Evolutionary conservation across 2,113 vertebrate genomes (phyloP), one percentile per base, ranked within the genome.

Genomic region (Coryphaenoides rupestris): DNA sequence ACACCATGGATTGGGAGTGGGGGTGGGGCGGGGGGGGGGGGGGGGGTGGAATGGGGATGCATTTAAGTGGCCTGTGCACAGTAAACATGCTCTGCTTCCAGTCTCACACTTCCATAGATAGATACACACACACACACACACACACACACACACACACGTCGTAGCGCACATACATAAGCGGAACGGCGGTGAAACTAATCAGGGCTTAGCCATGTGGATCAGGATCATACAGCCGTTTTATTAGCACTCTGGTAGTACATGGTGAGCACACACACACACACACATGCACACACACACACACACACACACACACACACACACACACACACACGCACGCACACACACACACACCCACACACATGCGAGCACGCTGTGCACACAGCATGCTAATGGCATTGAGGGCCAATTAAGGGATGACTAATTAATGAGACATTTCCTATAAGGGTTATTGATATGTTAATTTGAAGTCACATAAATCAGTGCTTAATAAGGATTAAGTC

Each of bases 381-480:
- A 54, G 21, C 1, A 19, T n/a, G 19, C 64, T 84, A 83, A 82
- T 79, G 74, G 66, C 58, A 83, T 85, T 84, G 73, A 85, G 68
- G 72, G 74, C 76, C 83, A 89, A 87, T 89, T 86, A 87, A 79
- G 55, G 71, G 65, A 77, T 76, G 82, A 83, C 80, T 86, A 86
- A 87, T 85, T 86, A 86, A 86, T 81, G 66, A 84, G 85, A 83
- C 78, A 82, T 83, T 86, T 89, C 86, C 87, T 84, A 68, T 72
- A 82, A 33, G 75, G 70, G 73, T 82, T 83, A 86, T 68, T 84
- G 77, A 86, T 84, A 83, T 83, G 80, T 81, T 85, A 78, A 87
- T 87, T 72, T 80, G 68, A 45, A 80, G 74, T 74, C 71, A 66
- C 70, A 86, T 85, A 76, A 86, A 86, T 85, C 75, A 85, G 57